Evolutionary conservation across 2,888 invertebrate species (phyloP).

Genomic region (Cephus spinipes): DNA sequence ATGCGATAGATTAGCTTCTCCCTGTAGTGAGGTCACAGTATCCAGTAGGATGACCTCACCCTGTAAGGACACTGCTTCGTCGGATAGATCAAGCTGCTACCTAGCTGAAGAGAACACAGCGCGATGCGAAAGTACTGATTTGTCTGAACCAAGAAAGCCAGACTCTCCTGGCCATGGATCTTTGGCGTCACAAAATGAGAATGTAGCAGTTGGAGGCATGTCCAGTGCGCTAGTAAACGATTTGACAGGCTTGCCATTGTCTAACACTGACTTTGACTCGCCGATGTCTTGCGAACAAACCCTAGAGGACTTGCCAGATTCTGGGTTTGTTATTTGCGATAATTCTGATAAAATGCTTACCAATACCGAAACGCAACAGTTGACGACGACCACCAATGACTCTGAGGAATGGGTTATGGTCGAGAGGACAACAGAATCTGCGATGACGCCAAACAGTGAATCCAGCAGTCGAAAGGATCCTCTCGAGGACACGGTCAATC

Average conservation of each 20-base stretch:
- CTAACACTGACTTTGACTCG: constrained; percentile 60
- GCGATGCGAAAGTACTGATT: constrained; percentile 14
- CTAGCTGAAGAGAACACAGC: constrained; percentile 23
- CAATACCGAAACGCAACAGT: constrained; percentile 48
- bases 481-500: constrained; percentile 48
- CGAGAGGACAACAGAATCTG: constrained; percentile 52
- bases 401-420: constrained; percentile 60
- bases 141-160: constrained; percentile 33
- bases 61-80: constrained; percentile 34
- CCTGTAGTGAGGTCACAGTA: constrained; percentile 31
- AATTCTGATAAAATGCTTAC: constrained; percentile 58
- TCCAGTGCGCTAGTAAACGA: constrained; percentile 41
- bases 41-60: constrained; percentile 31
- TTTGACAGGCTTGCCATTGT: constrained; percentile 38
- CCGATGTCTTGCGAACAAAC: constrained; percentile 63
- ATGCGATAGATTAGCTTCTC: constrained; percentile 49
- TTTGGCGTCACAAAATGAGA: constrained; percentile 27
- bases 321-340: constrained; percentile 57
- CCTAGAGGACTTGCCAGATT: constrained; percentile 55
- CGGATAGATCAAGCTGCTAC: constrained; percentile 33
- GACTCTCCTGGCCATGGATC: constrained; percentile 21
- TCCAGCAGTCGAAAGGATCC: constrained; percentile 52
- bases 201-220: constrained; percentile 15
- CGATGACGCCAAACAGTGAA: constrained; percentile 52
- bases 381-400: constrained; percentile 50